Evolutionary conservation across 2,888 invertebrate species (phyloP).

Genomic region (Neuroscelio doddi): DNA sequence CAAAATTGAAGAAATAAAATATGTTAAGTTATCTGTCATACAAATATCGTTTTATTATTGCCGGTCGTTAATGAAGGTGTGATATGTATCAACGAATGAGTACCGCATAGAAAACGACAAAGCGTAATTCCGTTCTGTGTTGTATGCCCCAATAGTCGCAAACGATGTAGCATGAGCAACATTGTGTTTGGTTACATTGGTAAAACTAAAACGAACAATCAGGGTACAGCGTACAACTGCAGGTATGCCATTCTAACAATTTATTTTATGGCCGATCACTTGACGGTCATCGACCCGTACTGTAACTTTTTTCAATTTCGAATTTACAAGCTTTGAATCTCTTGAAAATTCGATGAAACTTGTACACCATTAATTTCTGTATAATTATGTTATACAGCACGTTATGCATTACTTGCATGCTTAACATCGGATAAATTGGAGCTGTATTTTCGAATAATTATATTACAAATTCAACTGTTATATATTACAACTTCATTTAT

Average conservation of each 20-base stretch:
- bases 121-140: no score
- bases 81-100: neutral
- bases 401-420: neutral
- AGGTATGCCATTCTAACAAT: constrained; percentile 17
- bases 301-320: constrained; percentile 10
- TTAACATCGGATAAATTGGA: no score
- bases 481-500: no score
- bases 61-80: neutral
- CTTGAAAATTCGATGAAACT: constrained; percentile 28
- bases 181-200: neutral
- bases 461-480: no score
- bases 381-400: constrained; percentile 5
- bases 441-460: no score
- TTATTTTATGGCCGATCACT: constrained; percentile 27
- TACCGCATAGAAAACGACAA: neutral
- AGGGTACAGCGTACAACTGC: constrained; percentile 14
- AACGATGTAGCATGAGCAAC: neutral
- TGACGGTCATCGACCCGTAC: constrained; percentile 7
- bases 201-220: constrained; percentile 21
- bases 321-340: constrained; percentile 17
- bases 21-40: neutral
- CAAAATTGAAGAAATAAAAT: neutral
- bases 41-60: no score
- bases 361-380: constrained; percentile 8
- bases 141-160: no score